Conservation (phyloP, 2,888 invertebrate genomes). For the Latrodectus elegans region DNA sequence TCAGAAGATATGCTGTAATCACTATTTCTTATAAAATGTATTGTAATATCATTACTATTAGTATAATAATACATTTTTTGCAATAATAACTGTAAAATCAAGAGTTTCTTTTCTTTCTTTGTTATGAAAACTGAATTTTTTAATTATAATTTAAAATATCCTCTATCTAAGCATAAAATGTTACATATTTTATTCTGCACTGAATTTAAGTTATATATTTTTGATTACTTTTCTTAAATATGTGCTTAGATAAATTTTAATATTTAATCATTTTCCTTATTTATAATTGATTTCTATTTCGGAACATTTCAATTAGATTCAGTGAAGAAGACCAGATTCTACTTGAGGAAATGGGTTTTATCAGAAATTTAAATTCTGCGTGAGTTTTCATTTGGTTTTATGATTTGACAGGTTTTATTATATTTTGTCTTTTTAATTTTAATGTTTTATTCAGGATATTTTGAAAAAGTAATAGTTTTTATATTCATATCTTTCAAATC, state of each 20-base stretch:
- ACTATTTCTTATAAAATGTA: no score
- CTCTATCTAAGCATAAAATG: no score
- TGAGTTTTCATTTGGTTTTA: constrained; percentile 32
- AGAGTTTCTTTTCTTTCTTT: no score
- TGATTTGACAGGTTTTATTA: neutral
- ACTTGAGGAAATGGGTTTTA: constrained; percentile 46
- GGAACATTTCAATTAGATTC: constrained; percentile 39
- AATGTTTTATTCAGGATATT: neutral
- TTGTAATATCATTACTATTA: no score
- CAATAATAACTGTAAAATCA: no score
- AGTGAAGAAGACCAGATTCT: constrained; percentile 38
- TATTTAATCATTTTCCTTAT: neutral
- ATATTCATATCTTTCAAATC: neutral
- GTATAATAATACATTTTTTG: no score
- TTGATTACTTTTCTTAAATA: constrained; percentile 10
- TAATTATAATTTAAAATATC: no score
- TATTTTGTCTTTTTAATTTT: neutral
- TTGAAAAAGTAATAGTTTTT: neutral
- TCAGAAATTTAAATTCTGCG: constrained; percentile 30
- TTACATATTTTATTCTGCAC: neutral
- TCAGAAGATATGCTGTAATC: no score
- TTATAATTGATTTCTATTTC: constrained; percentile 3
- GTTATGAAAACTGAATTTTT: no score
- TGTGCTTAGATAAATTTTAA: neutral
- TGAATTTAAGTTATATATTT: neutral